phyloP scores from a whole-genome alignment of 2,113 vertebrate species.

The Mirounga angustirostris region DNA sequence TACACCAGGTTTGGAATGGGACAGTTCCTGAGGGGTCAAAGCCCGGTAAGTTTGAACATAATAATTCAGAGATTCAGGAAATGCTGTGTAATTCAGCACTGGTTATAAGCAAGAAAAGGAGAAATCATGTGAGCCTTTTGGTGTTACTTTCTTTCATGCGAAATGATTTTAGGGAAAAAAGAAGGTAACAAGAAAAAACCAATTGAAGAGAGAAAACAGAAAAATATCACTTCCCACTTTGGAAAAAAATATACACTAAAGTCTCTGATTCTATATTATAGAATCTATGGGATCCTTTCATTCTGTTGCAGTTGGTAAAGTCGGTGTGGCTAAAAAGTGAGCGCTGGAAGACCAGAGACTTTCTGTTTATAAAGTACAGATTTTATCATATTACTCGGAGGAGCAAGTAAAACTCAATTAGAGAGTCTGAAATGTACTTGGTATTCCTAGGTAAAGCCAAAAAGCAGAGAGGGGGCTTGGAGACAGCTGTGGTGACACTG shows the following conservation, averaged over 20 bases:
- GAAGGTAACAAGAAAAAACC: background rate
- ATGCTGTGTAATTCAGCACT: accelerated
- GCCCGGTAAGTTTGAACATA: constrained; percentile 91
- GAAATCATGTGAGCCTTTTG: background rate
- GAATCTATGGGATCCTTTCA: background rate
- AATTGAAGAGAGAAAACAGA: background rate
- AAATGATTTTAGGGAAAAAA: background rate
- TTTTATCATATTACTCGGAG: background rate
- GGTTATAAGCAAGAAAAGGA: background rate
- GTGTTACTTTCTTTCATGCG: background rate
- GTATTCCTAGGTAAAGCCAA: background rate
- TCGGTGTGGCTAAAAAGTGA: background rate
- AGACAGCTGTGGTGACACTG: background rate
- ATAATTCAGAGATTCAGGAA: background rate
- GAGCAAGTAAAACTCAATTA: background rate
- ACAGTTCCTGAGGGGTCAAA: constrained; percentile 97
- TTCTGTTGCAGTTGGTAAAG: background rate
- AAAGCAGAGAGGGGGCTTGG: too few relatives aligned
- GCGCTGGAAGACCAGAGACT: background rate
- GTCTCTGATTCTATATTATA: background rate
- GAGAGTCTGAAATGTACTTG: background rate
- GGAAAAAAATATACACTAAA: background rate
- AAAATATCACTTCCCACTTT: background rate
- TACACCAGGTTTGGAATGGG: constrained; percentile 98
- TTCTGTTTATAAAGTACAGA: background rate